Conservation (phyloP, 1,140 invertebrate genomes). For the Cardiocondyla obscurior region DNA sequence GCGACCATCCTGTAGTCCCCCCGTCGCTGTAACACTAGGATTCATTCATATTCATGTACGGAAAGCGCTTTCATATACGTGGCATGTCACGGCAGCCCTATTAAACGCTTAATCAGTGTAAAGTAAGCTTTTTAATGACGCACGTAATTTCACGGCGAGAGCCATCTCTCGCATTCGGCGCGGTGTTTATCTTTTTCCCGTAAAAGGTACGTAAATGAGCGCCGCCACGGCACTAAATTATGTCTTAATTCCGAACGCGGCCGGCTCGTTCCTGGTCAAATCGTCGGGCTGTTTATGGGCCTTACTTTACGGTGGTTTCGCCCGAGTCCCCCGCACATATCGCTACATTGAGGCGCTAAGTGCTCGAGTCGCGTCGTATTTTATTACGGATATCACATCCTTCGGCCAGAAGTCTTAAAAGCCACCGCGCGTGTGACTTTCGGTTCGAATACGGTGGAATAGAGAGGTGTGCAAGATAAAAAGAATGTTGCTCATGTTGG, state of each 20-base stretch:
- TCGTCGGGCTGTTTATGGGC: constrained; percentile 52
- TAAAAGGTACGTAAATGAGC: constrained; percentile 68
- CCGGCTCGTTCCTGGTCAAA: constrained; percentile 42
- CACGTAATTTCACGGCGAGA: constrained; percentile 75
- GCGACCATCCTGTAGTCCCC: constrained; percentile 3
- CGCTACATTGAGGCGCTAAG: constrained; percentile 59
- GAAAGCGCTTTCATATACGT: constrained; percentile 70
- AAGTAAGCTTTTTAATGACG: constrained; percentile 78
- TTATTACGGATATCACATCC: constrained; percentile 50
- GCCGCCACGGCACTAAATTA: constrained; percentile 60
- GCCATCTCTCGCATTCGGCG: constrained; percentile 48
- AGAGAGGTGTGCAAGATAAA: constrained; percentile 19
- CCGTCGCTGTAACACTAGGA: constrained; percentile 29
- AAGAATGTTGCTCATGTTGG: background rate
- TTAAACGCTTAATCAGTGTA: constrained; percentile 75
- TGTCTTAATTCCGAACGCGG: constrained; percentile 63
- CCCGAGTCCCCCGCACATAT: constrained; percentile 35
- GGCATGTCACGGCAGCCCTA: constrained; percentile 59
- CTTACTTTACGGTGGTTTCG: background rate
- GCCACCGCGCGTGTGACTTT: constrained; percentile 10
- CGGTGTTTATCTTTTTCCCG: constrained; percentile 64
- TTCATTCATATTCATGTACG: constrained; percentile 79
- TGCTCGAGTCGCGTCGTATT: constrained; percentile 52
- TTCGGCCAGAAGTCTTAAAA: constrained; percentile 46
- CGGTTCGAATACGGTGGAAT: background rate